Base-by-base conservation (phyloP, 1,140 invertebrate genomes). In the Sinonovacula constricta region DNA sequence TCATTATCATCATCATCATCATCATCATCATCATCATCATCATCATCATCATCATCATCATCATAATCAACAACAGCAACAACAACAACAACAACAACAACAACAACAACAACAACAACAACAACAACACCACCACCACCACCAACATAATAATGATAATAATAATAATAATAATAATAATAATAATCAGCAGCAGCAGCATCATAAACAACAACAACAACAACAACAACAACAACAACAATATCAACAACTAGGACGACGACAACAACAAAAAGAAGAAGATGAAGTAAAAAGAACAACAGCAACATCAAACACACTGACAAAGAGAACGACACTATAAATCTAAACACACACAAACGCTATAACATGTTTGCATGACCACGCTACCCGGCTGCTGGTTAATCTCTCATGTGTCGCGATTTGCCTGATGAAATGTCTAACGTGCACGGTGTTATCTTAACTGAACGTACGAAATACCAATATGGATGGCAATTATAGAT, bases 131-230 rank as follows among this genome's bases (percentile, higher is more conserved):
- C 10, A 49, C 45, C 10, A 49, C 45, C 10, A 49, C 45, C 10
- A 49, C 45, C 10, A 49, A 10, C 10, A 49, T n/a, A n/a, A 49
- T n/a, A 49, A 49, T n/a, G 45, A 49, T n/a, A n/a, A 49, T n/a
- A n/a, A 49, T n/a, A 49, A 49, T n/a, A 49, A 49, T n/a, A 49
- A 49, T n/a, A 49, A 49, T n/a, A n/a, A 49, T n/a, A n/a, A 49
- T n/a, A 49, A 49, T n/a, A 49, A 49, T n/a, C 10, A 49, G 10
- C 10, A 49, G 10, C 10, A 49, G 10, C 10, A 49, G 10, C 10
- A n/a, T n/a, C 45, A n/a, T 12, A 10, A 49, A 49, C 45, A n/a
- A 49, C 45, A n/a, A n/a, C 45, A 49, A 10, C 45, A n/a, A 49
- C 45, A 49, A 49, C 45, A 49, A 49, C 45, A 49, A 49, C 45